phyloP scores from a whole-genome alignment of 2,888 invertebrate genomes.

The Hanleya hanleyi region DNA sequence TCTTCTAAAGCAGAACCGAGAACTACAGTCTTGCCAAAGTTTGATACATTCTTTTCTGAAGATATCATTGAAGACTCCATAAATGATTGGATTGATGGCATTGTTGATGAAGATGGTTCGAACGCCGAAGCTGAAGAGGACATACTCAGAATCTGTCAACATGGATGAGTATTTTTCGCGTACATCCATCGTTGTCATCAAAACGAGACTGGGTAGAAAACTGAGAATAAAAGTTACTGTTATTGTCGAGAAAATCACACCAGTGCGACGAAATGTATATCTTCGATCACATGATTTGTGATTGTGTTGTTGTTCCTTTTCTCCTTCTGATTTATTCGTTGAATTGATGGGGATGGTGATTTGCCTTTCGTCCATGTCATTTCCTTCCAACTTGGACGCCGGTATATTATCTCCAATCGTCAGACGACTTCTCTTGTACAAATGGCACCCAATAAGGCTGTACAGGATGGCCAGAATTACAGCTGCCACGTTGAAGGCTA shows the following conservation, averaged over 20 bases:
- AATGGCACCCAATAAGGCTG: not conserved
- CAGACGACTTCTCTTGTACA: not conserved
- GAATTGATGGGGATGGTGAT: too few relatives aligned
- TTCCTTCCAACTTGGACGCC: not conserved
- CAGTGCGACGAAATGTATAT: not conserved
- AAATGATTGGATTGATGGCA: not conserved
- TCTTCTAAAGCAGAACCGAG: too few relatives aligned
- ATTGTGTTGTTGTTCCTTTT: not conserved
- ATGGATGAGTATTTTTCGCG: not conserved
- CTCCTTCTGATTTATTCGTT: too few relatives aligned
- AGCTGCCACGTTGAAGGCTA: not conserved
- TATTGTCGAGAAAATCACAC: not conserved
- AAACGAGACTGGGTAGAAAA: not conserved
- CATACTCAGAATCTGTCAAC: not conserved
- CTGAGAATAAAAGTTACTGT: not conserved
- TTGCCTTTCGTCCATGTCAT: not conserved
- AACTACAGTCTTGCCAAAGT: too few relatives aligned
- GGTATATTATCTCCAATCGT: not conserved
- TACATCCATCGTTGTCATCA: not conserved
- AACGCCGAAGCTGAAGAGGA: not conserved
- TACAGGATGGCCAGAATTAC: not conserved
- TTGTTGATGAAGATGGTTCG: not conserved
- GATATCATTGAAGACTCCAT: not conserved
- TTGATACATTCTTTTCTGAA: not conserved
- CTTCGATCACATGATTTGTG: not conserved